Evolutionary conservation across 2,113 vertebrate species (phyloP).

Genomic region (Paradoxurus hermaphroditus): DNA sequence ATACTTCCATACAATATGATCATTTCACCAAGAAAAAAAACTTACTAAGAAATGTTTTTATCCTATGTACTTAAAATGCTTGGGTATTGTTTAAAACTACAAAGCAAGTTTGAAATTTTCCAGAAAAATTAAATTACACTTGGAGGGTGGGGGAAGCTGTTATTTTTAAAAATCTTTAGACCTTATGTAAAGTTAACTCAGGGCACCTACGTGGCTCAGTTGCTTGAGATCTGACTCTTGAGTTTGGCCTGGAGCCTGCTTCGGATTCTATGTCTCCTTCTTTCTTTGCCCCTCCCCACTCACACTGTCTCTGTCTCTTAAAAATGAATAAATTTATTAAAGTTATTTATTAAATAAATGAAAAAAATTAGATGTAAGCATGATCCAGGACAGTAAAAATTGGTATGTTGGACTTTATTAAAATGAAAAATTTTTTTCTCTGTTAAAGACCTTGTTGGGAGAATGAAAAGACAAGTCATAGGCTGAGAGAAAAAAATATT

Average conservation of each 20-base stretch:
- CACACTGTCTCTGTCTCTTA: too few species aligned
- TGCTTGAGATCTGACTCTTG: too few species aligned
- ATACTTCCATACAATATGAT: background rate
- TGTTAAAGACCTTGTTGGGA: background rate
- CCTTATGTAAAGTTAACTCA: background rate
- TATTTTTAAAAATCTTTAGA: background rate
- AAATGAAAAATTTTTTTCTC: background rate
- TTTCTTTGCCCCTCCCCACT: too few species aligned
- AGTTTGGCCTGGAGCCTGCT: too few species aligned
- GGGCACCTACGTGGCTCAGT: too few species aligned
- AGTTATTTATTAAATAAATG: too few species aligned
- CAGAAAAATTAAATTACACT: conserved; percentile 59
- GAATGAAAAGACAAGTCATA: conserved; percentile 24
- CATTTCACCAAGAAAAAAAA: background rate
- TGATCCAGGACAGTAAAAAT: background rate
- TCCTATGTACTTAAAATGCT: background rate
- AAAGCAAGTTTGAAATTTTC: conserved; percentile 14
- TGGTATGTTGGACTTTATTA: background rate
- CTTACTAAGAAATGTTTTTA: background rate
- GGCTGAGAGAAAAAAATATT: background rate
- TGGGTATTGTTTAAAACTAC: conserved; percentile 23
- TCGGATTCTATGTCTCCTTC: too few species aligned
- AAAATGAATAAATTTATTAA: too few species aligned
- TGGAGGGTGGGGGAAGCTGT: background rate
- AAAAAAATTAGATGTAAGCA: background rate